phyloP scores from a whole-genome alignment of 1,140 invertebrate species.

The Ridgeia piscesae region DNA sequence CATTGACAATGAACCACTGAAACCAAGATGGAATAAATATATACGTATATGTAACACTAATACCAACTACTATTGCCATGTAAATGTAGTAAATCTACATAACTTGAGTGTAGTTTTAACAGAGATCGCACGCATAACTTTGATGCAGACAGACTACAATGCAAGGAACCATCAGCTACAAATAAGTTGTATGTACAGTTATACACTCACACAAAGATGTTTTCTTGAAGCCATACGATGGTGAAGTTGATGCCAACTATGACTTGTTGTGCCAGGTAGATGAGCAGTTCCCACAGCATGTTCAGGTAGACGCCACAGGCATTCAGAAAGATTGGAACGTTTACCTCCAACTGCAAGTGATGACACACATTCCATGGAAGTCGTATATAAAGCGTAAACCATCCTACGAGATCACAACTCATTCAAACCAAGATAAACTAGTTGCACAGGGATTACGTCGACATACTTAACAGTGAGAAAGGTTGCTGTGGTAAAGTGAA shows the following conservation, averaged over 20 bases:
- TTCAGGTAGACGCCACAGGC: conserved; percentile 36
- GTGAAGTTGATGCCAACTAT: conserved; percentile 18
- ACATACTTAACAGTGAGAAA: too few species aligned
- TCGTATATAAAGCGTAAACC: not conserved
- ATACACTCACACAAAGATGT: conserved; percentile 47
- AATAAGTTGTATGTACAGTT: conserved; percentile 31
- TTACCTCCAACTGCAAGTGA: conserved; percentile 29
- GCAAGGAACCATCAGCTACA: too few species aligned
- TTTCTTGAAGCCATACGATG: conserved; percentile 40
- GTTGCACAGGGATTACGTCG: too few species aligned
- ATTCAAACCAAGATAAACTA: not conserved
- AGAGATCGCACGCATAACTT: not conserved
- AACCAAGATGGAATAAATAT: not conserved
- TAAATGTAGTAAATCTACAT: not conserved
- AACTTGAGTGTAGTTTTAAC: not conserved
- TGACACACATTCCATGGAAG: not conserved
- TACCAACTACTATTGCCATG: not conserved
- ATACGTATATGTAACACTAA: too few species aligned
- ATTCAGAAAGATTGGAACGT: conserved; percentile 35
- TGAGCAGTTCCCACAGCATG: conserved; percentile 40
- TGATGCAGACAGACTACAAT: too few species aligned
- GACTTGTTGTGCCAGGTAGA: conserved; percentile 29
- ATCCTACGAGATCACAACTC: not conserved
- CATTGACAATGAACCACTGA: not conserved
- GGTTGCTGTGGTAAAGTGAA: too few species aligned